Evolutionary conservation across 30 jellyfish, hydroid and myxozoan species (phyloP).

Genomic region (Turritopsis rubra): DNA sequence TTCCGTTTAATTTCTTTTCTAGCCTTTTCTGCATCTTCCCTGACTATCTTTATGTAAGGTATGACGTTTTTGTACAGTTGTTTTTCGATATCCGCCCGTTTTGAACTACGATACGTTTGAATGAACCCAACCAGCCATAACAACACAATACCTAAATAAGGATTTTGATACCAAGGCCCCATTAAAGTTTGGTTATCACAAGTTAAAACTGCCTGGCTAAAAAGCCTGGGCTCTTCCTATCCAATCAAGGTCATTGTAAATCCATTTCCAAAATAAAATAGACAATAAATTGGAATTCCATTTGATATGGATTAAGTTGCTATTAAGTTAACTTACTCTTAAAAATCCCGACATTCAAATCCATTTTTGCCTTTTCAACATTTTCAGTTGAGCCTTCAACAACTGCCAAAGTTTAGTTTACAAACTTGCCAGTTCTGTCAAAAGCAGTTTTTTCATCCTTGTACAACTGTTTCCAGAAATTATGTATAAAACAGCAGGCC

Average conservation of each 20-base stretch:
- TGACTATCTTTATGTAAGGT: conserved; percentile 1
- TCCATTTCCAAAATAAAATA: too few relatives aligned
- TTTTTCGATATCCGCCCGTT: conserved; percentile 9
- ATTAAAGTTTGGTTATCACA: too few relatives aligned
- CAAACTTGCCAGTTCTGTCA: neutral
- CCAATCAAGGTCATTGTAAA: too few relatives aligned
- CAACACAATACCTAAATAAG: neutral
- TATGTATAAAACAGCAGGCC: neutral
- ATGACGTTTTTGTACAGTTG: conserved; percentile 3
- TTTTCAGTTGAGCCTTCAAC: neutral
- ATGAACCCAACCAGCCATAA: neutral
- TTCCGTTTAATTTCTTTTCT: neutral
- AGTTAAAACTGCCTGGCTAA: too few relatives aligned
- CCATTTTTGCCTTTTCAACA: neutral
- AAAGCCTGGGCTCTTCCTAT: too few relatives aligned
- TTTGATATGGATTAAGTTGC: neutral
- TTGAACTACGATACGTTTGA: neutral
- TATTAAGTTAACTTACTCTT: neutral
- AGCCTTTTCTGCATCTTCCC: conserved; percentile 6
- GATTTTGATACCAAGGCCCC: too few relatives aligned
- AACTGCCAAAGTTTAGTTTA: neutral
- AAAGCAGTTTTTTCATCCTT: neutral
- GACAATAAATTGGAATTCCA: neutral
- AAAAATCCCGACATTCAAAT: neutral
- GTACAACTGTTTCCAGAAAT: neutral